Percentiles rank a stretch among this genome's conserved stretches.
Conservation (phyloP, 2,113 vertebrate genomes). For the Xerus inauris region DNA sequence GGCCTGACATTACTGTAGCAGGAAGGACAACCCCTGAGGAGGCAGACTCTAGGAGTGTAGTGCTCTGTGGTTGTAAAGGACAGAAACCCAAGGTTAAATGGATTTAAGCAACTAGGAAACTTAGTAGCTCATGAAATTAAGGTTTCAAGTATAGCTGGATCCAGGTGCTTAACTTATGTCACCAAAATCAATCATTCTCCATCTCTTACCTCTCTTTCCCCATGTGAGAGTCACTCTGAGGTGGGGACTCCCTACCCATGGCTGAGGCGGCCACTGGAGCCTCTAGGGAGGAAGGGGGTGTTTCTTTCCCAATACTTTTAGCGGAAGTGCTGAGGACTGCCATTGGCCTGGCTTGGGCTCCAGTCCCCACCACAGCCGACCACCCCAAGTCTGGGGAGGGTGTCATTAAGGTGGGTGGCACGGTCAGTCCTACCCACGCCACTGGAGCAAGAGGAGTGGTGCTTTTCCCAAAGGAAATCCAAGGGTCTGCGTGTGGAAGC, state of each 20-base stretch:
- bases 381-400: neutral
- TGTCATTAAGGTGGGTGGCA: neutral
- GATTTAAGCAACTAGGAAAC: neutral
- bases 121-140: neutral
- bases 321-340: neutral
- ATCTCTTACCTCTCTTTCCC: neutral
- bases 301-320: neutral
- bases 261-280: neutral
- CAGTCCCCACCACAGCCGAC: neutral
- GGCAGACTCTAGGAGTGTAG: neutral
- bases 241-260: neutral
- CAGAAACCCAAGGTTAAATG: neutral
- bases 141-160: slow-evolving; percentile 11
- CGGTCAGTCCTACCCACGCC: neutral
- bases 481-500: neutral
- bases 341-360: neutral
- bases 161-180: neutral
- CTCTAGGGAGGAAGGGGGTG: neutral
- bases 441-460: neutral
- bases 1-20: neutral
- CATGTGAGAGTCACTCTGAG: neutral
- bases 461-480: neutral
- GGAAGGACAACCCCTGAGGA: neutral
- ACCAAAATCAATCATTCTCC: neutral
- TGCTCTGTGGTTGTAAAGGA: neutral